Evolutionary conservation across 1,140 invertebrate species (phyloP).

Genomic region (Zeugodacus cucurbitae): DNA sequence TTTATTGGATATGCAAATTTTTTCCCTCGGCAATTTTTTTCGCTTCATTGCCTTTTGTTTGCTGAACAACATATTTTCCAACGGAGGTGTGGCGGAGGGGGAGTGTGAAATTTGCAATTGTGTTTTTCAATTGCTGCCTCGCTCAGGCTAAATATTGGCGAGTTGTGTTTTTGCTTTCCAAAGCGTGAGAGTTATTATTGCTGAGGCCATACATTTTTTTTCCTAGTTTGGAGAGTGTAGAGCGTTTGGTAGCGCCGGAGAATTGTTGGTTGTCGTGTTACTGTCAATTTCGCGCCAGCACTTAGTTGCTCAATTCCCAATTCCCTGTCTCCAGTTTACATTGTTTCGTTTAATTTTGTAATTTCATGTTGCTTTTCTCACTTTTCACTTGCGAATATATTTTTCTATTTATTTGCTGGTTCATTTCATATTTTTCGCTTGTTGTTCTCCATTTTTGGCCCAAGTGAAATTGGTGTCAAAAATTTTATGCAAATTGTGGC

Average conservation of each 20-base stretch:
- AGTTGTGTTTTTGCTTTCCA: neutral
- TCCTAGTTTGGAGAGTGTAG: neutral
- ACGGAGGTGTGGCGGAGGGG: neutral
- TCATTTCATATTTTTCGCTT: neutral
- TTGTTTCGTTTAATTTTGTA: neutral
- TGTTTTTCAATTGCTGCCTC: neutral
- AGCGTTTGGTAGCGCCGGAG: neutral
- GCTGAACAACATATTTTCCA: neutral
- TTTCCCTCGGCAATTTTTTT: neutral
- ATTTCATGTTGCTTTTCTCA: neutral
- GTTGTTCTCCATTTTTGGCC: neutral
- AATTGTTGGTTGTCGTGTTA: neutral
- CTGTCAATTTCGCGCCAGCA: neutral
- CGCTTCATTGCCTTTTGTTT: neutral
- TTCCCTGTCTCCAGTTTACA: neutral
- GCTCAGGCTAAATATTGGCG: neutral
- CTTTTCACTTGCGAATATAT: neutral
- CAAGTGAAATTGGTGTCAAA: constrained; percentile 1
- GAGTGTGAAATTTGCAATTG: neutral
- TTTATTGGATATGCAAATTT: constrained; percentile 29
- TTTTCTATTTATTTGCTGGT: neutral
- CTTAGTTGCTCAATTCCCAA: neutral
- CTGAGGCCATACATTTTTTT: neutral
- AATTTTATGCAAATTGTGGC: neutral
- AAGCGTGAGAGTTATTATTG: neutral